phyloP scores from a whole-genome alignment of 1,140 invertebrate genomes.

The Chionoecetes opilio region DNA sequence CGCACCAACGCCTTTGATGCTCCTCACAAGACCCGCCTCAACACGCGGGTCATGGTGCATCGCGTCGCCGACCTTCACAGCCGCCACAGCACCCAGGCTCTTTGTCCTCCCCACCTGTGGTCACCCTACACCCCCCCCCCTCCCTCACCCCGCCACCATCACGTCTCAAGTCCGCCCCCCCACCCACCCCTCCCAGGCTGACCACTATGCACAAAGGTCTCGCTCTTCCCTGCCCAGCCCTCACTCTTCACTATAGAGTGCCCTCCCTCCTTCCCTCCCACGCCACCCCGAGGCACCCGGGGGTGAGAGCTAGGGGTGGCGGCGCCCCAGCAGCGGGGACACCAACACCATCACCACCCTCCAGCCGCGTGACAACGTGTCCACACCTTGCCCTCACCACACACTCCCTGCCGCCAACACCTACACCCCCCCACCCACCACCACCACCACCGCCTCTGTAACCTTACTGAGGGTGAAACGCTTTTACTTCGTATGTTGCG shows the following conservation, averaged over 20 bases:
- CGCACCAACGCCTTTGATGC: background rate
- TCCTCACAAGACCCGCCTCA: background rate
- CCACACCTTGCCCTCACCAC: background rate
- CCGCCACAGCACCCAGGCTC: background rate
- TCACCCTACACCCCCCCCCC: background rate
- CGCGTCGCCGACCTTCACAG: background rate
- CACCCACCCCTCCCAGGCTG: background rate
- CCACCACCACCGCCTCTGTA: background rate
- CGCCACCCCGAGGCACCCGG: background rate
- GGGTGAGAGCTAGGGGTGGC: too few relatives aligned
- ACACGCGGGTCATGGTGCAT: background rate
- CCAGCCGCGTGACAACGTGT: too few relatives aligned
- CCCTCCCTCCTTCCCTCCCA: background rate
- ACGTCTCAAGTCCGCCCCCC: background rate
- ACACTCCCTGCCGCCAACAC: background rate
- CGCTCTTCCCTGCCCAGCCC: background rate
- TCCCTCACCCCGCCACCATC: background rate
- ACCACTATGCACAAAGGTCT: background rate
- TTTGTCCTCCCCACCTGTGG: slow-evolving; percentile 9
- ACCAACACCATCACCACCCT: too few relatives aligned
- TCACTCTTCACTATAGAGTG: background rate
- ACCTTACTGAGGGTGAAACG: too few relatives aligned
- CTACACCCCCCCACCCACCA: background rate
- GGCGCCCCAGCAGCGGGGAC: too few relatives aligned
- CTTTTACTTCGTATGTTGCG: too few relatives aligned